These are phyloP conservation scores for Drosophila pandora DNA, from an alignment of 1,140 invertebrate species.

Conservation along the genomic window DNA sequence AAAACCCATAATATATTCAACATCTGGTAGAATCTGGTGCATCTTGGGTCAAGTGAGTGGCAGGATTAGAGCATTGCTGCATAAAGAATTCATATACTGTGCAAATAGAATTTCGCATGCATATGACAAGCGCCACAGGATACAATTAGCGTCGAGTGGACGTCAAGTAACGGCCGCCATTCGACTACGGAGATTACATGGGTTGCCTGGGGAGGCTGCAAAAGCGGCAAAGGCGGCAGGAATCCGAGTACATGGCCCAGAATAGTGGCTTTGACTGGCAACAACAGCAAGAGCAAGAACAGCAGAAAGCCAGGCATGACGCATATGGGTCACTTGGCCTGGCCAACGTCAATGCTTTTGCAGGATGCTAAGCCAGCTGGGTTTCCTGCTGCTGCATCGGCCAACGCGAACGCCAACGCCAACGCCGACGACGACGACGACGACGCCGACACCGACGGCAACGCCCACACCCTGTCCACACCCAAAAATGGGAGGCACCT, in stretches of 20 bases:
- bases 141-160: constrained; percentile 64
- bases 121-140: constrained; percentile 39
- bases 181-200: neutral
- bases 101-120: constrained; percentile 40
- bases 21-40: constrained; percentile 34
- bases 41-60: constrained; percentile 2
- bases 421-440: constrained; percentile 1
- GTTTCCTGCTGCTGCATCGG: constrained; percentile 17
- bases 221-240: neutral
- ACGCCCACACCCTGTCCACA: constrained; percentile 7
- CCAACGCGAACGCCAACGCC: constrained; percentile 1
- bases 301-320: constrained; percentile 8
- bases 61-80: constrained; percentile 7
- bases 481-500: constrained; percentile 14
- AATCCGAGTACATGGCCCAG: constrained; percentile 33
- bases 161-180: constrained; percentile 37
- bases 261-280: constrained; percentile 30
- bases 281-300: neutral
- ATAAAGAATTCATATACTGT: constrained; percentile 14
- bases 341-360: constrained; percentile 37
- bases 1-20: neutral
- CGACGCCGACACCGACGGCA: neutral
- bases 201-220: neutral
- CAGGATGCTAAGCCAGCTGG: constrained; percentile 25
- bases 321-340: constrained; percentile 49